Conservation (phyloP, 2,113 vertebrate genomes). For the Triplophysa siluroides region DNA sequence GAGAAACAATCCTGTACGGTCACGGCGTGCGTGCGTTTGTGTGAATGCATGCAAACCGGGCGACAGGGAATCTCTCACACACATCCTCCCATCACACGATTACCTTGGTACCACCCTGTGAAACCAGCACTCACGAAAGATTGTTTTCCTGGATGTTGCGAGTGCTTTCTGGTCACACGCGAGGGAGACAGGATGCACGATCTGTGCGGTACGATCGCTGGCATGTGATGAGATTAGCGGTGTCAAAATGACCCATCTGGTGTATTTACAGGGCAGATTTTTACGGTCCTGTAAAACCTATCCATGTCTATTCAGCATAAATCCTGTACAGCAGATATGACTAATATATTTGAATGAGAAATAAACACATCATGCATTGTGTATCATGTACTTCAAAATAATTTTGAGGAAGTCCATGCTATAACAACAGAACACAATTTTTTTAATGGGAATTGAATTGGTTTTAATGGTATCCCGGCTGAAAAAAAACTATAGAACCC, state of each 20-base stretch:
- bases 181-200: conserved; percentile 9
- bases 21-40: conserved; percentile 23
- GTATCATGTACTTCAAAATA: neutral
- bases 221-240: neutral
- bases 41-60: conserved; percentile 1
- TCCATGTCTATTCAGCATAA: neutral
- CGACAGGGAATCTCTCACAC: conserved; percentile 37
- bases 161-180: conserved; percentile 32
- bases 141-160: conserved; percentile 22
- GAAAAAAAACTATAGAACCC: too few relatives aligned
- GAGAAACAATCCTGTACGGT: conserved; percentile 21
- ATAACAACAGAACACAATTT: too few relatives aligned
- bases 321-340: too few relatives aligned
- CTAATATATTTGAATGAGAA: too few relatives aligned
- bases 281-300: neutral
- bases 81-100: neutral
- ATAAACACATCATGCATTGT: too few relatives aligned
- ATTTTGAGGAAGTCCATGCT: neutral
- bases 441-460: too few relatives aligned
- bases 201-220: neutral
- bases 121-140: conserved; percentile 35
- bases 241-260: conserved; percentile 19
- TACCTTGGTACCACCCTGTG: neutral
- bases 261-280: neutral
- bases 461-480: too few relatives aligned